Evolutionary conservation across 2,888 invertebrate genomes (phyloP).

Genomic region (Chaetogeoica ovagalla): DNA sequence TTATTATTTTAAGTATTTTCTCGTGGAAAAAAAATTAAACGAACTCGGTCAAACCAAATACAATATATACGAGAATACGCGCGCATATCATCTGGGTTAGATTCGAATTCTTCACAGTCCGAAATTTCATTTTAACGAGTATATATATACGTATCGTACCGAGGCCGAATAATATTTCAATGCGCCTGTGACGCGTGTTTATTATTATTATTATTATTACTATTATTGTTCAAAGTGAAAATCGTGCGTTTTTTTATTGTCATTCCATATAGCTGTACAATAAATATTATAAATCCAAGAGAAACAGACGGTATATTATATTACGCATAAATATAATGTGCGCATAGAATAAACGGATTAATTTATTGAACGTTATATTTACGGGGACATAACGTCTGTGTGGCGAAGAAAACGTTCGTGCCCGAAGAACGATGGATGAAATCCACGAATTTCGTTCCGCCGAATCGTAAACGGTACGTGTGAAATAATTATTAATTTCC

Average conservation of each 20-base stretch:
- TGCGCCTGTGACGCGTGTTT: too few relatives aligned
- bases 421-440: too few relatives aligned
- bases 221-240: conserved; percentile 3
- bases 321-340: not conserved
- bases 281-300: not conserved
- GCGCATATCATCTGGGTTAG: too few relatives aligned
- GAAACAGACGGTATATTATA: not conserved
- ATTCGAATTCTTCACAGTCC: not conserved
- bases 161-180: not conserved
- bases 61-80: not conserved
- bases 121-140: not conserved
- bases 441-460: too few relatives aligned
- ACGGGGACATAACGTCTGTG: too few relatives aligned
- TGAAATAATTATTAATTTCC: too few relatives aligned
- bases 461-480: too few relatives aligned
- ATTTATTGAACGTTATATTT: not conserved
- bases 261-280: not conserved
- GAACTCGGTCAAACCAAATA: not conserved
- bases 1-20: not conserved
- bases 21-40: not conserved
- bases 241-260: not conserved
- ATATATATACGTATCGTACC: too few relatives aligned
- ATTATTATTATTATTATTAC: too few relatives aligned
- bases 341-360: too few relatives aligned
- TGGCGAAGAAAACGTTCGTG: too few relatives aligned